Percentiles rank a stretch among this genome's conserved stretches.
Evolutionary conservation across 2,113 vertebrate species (phyloP).

Genomic region (Galeopterus variegatus): DNA sequence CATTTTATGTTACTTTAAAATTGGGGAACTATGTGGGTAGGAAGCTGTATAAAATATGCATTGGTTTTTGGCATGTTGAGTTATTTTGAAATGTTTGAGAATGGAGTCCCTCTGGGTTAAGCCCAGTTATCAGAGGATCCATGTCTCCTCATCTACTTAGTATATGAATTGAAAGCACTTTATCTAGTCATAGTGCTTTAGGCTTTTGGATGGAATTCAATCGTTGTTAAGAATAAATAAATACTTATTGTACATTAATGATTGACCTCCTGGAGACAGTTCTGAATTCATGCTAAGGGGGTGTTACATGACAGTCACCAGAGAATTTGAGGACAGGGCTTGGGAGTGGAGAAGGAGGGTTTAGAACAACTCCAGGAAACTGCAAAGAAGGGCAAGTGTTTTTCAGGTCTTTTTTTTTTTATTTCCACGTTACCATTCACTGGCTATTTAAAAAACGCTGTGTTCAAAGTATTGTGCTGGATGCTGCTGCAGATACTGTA

Average conservation of each 20-base stretch:
- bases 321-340: background rate
- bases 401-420: background rate
- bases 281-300: background rate
- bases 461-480: background rate
- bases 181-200: background rate
- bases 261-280: background rate
- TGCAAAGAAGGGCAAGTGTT: background rate
- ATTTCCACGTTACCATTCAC: background rate
- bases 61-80: conserved; percentile 36
- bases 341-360: background rate
- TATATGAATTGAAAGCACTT: too few species aligned
- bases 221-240: background rate
- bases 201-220: background rate
- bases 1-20: background rate
- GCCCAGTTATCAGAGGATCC: background rate
- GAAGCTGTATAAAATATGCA: background rate
- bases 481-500: background rate
- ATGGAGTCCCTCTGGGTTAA: background rate
- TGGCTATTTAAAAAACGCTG: background rate
- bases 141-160: background rate
- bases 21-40: background rate
- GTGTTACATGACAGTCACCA: background rate
- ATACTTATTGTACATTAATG: background rate
- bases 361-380: background rate
- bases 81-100: background rate